Percentiles rank a stretch among this genome's conserved stretches.
Evolutionary conservation across 1,140 invertebrate species (phyloP).

Genomic region (Oryzaephilus surinamensis): DNA sequence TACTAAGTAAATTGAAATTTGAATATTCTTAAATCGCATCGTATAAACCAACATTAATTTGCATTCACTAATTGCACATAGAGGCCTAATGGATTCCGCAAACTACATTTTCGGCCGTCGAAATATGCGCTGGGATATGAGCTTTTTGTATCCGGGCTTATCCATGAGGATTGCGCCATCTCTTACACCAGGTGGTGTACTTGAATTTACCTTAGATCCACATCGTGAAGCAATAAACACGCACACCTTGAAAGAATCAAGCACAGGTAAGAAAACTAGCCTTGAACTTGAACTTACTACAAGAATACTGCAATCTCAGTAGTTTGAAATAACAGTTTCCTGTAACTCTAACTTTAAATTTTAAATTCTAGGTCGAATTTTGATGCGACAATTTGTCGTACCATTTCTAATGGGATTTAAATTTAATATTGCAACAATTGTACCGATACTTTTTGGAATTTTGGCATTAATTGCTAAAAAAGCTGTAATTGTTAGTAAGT

Average conservation of each 20-base stretch:
- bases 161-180: constrained; percentile 58
- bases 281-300: neutral
- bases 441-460: constrained; percentile 58
- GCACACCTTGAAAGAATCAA: constrained; percentile 37
- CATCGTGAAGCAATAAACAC: constrained; percentile 39
- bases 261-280: constrained; percentile 34
- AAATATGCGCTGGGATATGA: constrained; percentile 61
- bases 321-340: too few relatives aligned
- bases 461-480: constrained; percentile 61
- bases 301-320: neutral
- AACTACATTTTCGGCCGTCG: constrained; percentile 55
- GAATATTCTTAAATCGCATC: too few relatives aligned
- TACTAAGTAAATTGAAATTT: too few relatives aligned
- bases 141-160: constrained; percentile 56
- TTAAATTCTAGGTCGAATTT: constrained; percentile 49
- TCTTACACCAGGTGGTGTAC: constrained; percentile 44
- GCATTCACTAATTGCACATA: too few relatives aligned
- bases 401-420: constrained; percentile 65
- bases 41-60: too few relatives aligned
- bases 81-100: constrained; percentile 57
- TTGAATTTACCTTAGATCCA: constrained; percentile 62
- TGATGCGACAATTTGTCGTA: constrained; percentile 54
- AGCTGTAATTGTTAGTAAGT: constrained; percentile 57
- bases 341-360: neutral
- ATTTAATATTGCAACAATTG: constrained; percentile 58